phyloP scores from a whole-genome alignment of 2,888 invertebrate genomes.

The Crepidodera aurea region DNA sequence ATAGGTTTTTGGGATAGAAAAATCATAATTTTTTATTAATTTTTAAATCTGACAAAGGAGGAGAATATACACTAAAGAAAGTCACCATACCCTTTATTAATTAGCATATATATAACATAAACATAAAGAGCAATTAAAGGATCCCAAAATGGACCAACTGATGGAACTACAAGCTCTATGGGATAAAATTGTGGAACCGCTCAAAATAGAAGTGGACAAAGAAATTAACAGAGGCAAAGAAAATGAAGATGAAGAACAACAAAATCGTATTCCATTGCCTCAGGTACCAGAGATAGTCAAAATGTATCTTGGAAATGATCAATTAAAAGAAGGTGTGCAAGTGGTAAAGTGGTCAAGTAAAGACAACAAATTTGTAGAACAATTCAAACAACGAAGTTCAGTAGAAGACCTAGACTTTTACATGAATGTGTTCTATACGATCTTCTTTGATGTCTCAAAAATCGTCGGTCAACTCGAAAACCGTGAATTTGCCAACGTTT shows the following conservation, averaged over 20 bases:
- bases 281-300: conserved; percentile 39
- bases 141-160: conserved; percentile 64
- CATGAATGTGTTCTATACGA: conserved; percentile 30
- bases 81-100: no score
- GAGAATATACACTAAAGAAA: no score
- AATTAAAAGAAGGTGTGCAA: conserved; percentile 62
- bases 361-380: conserved; percentile 21
- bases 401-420: conserved; percentile 26
- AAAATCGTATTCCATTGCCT: conserved; percentile 31
- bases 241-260: conserved; percentile 42
- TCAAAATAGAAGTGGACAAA: conserved; percentile 64
- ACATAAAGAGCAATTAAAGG: conserved; percentile 68
- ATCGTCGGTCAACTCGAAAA: conserved; percentile 27
- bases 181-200: conserved; percentile 65
- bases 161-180: conserved; percentile 61
- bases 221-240: conserved; percentile 58
- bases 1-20: no score
- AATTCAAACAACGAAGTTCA: conserved; percentile 9
- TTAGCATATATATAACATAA: no score
- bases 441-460: conserved; percentile 33
- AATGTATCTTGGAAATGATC: conserved; percentile 60
- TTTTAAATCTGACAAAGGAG: no score
- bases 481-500: conserved; percentile 25
- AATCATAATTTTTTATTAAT: no score
- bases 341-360: conserved; percentile 36